Conservation (phyloP, 2,888 invertebrate species). For the Xestia sexstrigata region DNA sequence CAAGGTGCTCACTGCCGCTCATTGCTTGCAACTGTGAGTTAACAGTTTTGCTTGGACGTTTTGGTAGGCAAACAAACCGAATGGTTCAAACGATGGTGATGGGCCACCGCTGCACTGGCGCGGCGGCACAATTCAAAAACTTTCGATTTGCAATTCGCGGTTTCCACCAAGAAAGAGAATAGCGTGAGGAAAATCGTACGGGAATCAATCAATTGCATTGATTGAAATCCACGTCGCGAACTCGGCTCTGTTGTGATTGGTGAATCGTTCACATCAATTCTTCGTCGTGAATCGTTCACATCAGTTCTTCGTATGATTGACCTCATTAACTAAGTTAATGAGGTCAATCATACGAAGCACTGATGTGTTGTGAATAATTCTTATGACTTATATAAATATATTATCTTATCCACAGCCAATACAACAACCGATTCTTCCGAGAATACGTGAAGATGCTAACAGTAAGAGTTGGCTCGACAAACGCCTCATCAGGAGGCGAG, state of each 20-base stretch:
- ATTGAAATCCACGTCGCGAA: not conserved
- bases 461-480: constrained; percentile 83
- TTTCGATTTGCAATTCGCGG: not conserved
- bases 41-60: constrained; percentile 50
- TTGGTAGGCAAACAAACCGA: too few species aligned
- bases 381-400: not conserved
- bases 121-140: not conserved
- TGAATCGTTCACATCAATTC: not conserved
- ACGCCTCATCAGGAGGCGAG: constrained; percentile 83
- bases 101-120: too few species aligned
- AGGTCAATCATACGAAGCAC: too few species aligned
- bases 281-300: too few species aligned
- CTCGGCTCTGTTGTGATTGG: not conserved
- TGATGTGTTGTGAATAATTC: too few species aligned
- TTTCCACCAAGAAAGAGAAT: not conserved
- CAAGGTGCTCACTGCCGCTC: constrained; percentile 83
- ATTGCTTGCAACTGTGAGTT: constrained; percentile 85
- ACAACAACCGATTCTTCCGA: constrained; percentile 87
- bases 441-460: constrained; percentile 87
- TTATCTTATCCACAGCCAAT: constrained; percentile 76
- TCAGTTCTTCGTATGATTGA: too few species aligned
- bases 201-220: not conserved
- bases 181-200: not conserved
- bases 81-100: not conserved
- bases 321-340: too few species aligned